These are phyloP conservation scores for Simalia tracyae DNA, from an alignment of 2,797 vertebrate genomes.

Conservation along the genomic window DNA sequence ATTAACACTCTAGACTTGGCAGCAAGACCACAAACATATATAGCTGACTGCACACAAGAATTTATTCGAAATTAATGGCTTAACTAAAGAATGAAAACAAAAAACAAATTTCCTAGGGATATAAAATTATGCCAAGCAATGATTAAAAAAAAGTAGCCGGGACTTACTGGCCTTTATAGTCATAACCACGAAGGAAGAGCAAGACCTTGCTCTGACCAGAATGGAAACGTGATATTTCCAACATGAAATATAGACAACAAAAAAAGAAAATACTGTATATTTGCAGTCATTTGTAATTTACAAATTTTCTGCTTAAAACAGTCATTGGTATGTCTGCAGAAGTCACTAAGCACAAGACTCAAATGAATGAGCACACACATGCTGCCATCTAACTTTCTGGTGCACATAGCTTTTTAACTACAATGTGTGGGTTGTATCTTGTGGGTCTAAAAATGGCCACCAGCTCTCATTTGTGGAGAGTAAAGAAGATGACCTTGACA, in stretches of 20 bases:
- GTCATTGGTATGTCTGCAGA: not conserved
- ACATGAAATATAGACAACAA: not conserved
- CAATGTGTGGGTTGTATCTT: no score
- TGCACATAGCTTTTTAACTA: not conserved
- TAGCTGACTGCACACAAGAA: constrained; percentile 20
- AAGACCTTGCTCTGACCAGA: not conserved
- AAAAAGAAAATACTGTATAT: not conserved
- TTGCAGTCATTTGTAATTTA: not conserved
- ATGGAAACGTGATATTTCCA: not conserved
- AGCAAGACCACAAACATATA: constrained; percentile 17
- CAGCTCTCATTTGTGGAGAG: no score
- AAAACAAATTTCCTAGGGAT: not conserved
- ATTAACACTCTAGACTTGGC: constrained; percentile 37
- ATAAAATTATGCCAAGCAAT: not conserved
- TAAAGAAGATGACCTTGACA: no score
- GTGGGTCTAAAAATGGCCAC: no score
- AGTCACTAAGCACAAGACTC: not conserved
- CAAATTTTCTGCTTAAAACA: not conserved
- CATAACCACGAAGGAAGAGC: not conserved
- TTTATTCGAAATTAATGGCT: constrained; percentile 22
- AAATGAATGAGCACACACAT: not conserved
- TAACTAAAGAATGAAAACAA: not conserved
- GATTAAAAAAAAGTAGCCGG: not conserved
- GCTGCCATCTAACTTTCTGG: not conserved
- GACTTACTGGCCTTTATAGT: not conserved